Evolutionary conservation across 1,140 invertebrate species (phyloP), one percentile per base, ranked within the genome.

Genomic region (Oryctes rhinoceros): DNA sequence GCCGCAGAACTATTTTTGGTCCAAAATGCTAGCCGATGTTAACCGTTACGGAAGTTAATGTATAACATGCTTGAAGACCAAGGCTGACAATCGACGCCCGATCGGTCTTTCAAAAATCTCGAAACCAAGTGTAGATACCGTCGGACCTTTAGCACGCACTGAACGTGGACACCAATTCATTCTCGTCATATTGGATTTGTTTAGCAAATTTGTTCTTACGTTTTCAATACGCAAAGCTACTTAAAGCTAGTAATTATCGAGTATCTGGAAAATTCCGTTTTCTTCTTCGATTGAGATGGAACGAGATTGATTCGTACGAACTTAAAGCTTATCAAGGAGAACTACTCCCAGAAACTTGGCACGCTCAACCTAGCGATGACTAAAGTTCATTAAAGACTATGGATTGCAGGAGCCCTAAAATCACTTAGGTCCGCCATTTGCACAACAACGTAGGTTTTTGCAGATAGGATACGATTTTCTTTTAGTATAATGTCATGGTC

Each of bases 91-190:
- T 18, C 37, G 3, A 9, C 13, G 9, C 7, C 20, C 37, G 10
- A 24, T 47, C 15, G 18, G 30, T 24, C n/a, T 11, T 18, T 18
- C 67, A 1, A 4, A 15, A 9, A 59, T 24, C 4, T 20, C 30
- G 5, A 76, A 37, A 65, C 79, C 79, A 35, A 53, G 71, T 71
- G 37, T 77, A 4, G 74, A 80, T 47, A 18, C 30, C 4, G 35
- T 80, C 4, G 79, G 74, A 24, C 71, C 79, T 35, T 77, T 80
- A 44, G 74, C 79, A 1, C 62, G 71, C 1, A 59, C 47, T 49
- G 18, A 37, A 13, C 71, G 30, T 35, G 71, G 79, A 0, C 15
- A 80, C n/a, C 20, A 71, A 11, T 79, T 20, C 47, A 76, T 80
- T 2, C n/a, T 80, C 3, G 79, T 80, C 4, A 15, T 76, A 9